A percentile compares a stretch with the other conserved stretches of the same genome.
These are phyloP conservation scores for Vollenhovia emeryi DNA, from an alignment of 1,140 invertebrate species.

Conservation along the genomic window DNA sequence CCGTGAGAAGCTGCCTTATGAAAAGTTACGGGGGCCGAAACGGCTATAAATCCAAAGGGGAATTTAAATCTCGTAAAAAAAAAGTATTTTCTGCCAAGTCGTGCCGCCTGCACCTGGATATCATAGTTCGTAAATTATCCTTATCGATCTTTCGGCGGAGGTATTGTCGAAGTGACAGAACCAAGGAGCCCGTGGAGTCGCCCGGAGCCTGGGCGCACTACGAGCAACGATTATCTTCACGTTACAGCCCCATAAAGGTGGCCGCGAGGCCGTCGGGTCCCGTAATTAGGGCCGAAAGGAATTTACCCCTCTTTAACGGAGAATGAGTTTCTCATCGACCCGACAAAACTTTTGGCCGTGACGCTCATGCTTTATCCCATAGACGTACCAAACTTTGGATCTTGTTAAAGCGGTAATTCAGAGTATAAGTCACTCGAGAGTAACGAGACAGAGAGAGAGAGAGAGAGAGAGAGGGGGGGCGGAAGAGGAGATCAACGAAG, in stretches of 20 bases:
- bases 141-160: constrained; percentile 23
- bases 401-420: constrained; percentile 45
- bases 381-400: constrained; percentile 30
- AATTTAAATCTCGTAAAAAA: constrained; percentile 55
- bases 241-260: constrained; percentile 56
- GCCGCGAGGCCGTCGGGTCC: neutral
- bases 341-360: constrained; percentile 50
- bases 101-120: neutral
- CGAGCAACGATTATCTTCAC: constrained; percentile 64
- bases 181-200: neutral
- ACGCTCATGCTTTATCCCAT: constrained; percentile 36
- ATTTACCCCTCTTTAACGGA: constrained; percentile 42
- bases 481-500: neutral
- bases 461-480: neutral
- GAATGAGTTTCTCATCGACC: constrained; percentile 61
- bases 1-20: constrained; percentile 30
- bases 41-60: constrained; percentile 31
- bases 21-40: constrained; percentile 36
- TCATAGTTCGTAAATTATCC: constrained; percentile 59
- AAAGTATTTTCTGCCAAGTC: constrained; percentile 39
- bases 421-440: constrained; percentile 32
- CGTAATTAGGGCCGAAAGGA: constrained; percentile 65
- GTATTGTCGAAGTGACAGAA: constrained; percentile 41
- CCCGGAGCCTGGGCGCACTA: constrained; percentile 8
- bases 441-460: constrained; percentile 16